phyloP scores from a whole-genome alignment of 2,113 vertebrate genomes.

The Orientallactaga bullata region DNA sequence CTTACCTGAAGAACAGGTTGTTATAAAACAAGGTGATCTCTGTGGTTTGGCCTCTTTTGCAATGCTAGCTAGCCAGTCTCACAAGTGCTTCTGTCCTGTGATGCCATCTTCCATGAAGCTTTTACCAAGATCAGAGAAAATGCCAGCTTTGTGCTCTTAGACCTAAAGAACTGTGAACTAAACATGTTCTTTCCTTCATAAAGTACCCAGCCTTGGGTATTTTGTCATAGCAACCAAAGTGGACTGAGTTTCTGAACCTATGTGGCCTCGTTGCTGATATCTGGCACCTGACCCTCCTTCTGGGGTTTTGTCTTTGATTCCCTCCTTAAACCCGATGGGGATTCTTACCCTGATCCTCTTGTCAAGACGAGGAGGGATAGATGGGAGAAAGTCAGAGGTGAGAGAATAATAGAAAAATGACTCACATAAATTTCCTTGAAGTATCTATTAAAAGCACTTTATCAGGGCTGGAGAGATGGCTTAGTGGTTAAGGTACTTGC shows the following conservation, averaged over 20 bases:
- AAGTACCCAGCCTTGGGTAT: background rate
- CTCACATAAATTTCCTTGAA: background rate
- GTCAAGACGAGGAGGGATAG: background rate
- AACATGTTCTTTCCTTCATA: background rate
- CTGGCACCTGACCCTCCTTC: background rate
- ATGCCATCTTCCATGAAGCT: background rate
- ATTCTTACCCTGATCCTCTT: background rate
- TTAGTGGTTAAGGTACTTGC: no score
- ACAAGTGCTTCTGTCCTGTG: background rate
- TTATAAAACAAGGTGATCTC: background rate
- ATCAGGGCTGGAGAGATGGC: no score
- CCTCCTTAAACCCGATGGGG: background rate
- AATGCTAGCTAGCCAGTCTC: background rate
- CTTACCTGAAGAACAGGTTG: background rate
- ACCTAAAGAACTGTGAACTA: background rate
- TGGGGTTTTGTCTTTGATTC: background rate
- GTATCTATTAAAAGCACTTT: background rate
- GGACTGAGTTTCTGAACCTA: background rate
- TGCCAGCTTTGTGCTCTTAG: background rate
- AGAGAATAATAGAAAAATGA: background rate
- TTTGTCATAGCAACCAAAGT: background rate
- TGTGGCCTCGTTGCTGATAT: background rate
- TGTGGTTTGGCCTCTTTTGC: background rate
- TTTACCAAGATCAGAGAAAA: background rate
- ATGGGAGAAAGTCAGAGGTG: background rate